phyloP scores from a whole-genome alignment of 2,888 invertebrate genomes.

The Resseliella maxima region DNA sequence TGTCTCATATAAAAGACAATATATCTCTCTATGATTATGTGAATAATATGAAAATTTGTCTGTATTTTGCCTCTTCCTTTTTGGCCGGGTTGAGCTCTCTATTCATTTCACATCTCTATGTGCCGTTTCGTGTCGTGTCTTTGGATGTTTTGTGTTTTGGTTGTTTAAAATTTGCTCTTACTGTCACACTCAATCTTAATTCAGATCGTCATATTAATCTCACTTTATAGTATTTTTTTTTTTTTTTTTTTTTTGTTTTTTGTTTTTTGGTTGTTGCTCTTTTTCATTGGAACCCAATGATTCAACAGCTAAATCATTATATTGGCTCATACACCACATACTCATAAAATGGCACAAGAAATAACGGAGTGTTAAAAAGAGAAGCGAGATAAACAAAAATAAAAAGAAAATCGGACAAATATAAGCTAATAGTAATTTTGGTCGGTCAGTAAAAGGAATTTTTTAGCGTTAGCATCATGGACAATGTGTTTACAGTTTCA shows the following conservation, averaged over 20 bases:
- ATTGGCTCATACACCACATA: not conserved
- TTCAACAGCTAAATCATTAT: not conserved
- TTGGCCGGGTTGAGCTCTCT: not conserved
- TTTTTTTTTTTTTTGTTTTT: not conserved
- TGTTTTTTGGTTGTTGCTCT: no score
- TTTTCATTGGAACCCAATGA: not conserved
- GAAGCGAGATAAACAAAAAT: not conserved
- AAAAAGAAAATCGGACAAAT: conserved; percentile 8
- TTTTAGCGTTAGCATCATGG: not conserved
- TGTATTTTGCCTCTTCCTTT: not conserved
- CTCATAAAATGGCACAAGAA: not conserved
- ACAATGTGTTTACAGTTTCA: not conserved
- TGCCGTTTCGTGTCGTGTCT: not conserved
- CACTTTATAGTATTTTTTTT: not conserved
- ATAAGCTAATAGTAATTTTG: conserved; percentile 34
- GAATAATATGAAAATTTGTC: not conserved
- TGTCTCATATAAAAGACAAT: no score
- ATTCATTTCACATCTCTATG: not conserved
- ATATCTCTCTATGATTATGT: not conserved
- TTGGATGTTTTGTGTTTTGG: no score
- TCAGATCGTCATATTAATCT: not conserved
- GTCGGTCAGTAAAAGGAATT: conserved; percentile 55
- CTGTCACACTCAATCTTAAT: not conserved
- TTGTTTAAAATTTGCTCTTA: not conserved
- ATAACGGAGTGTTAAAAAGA: not conserved